phyloP scores from a whole-genome alignment of 1,140 invertebrate species.

The Macrotrachela quadricornifera region DNA sequence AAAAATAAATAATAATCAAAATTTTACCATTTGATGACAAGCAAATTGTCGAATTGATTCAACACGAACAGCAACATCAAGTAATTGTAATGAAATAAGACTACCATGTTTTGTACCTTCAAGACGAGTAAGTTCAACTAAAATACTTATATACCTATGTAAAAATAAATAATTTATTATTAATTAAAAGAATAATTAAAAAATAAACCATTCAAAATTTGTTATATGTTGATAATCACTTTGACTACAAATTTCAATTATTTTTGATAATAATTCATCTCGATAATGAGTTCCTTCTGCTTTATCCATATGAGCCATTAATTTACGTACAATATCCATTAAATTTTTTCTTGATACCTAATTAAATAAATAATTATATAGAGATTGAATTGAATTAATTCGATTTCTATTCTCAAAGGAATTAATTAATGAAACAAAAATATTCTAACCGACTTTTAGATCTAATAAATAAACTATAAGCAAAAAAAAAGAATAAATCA shows the following conservation, averaged over 20 bases:
- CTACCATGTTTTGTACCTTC: constrained; percentile 82
- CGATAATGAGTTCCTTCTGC: constrained; percentile 72
- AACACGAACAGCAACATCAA: constrained; percentile 88
- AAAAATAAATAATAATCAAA: no score
- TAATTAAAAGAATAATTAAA: constrained; percentile 67
- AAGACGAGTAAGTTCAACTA: constrained; percentile 46
- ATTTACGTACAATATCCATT: constrained; percentile 95
- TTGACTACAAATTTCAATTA: constrained; percentile 93
- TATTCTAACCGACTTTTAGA: no score
- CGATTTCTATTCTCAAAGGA: no score
- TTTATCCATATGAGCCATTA: constrained; percentile 93
- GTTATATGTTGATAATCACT: constrained; percentile 97
- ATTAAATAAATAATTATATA: no score
- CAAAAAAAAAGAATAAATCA: no score
- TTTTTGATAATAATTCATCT: constrained; percentile 84
- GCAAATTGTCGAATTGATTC: constrained; percentile 74
- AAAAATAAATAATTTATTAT: no score
- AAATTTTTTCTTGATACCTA: constrained; percentile 79
- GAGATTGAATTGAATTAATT: no score
- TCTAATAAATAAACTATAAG: no score
- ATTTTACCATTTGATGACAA: constrained; percentile 50
- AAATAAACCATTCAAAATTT: constrained; percentile 99
- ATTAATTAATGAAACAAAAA: no score
- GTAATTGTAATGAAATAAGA: constrained; percentile 70
- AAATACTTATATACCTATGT: no score